phyloP scores from a whole-genome alignment of 2,888 invertebrate species.

The Chaetogeoica ovagalla region DNA sequence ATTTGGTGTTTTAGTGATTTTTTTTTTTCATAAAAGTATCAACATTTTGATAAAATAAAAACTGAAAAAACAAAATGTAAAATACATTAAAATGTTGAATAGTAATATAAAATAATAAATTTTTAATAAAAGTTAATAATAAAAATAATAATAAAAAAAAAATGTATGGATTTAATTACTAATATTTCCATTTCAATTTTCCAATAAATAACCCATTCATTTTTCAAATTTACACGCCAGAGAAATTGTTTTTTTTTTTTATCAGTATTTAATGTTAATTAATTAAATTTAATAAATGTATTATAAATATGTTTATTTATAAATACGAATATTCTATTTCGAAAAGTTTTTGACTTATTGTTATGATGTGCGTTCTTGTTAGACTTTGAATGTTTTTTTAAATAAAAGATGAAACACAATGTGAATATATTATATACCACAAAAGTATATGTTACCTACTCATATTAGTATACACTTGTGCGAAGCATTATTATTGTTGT shows the following conservation, averaged over 20 bases:
- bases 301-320: neutral
- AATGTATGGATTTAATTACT: too few relatives aligned
- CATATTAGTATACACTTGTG: neutral
- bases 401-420: neutral
- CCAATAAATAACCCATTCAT: neutral
- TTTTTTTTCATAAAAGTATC: neutral
- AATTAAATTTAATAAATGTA: neutral
- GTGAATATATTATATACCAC: neutral
- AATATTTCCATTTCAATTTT: neutral
- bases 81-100: neutral
- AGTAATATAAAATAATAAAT: neutral
- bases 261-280: conserved; percentile 6
- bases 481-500: neutral
- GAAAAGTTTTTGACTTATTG: conserved; percentile 11
- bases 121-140: neutral
- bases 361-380: neutral
- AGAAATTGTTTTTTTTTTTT: conserved; percentile 25
- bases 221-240: neutral
- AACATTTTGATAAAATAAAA: neutral
- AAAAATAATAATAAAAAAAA: neutral
- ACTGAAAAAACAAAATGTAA: neutral
- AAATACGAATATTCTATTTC: conserved; percentile 20
- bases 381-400: neutral
- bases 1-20: too few relatives aligned
- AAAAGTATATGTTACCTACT: neutral